These are phyloP conservation scores for Sebastes hubbsi DNA, from an alignment of 2,797 vertebrate species.

Conservation along the genomic window DNA sequence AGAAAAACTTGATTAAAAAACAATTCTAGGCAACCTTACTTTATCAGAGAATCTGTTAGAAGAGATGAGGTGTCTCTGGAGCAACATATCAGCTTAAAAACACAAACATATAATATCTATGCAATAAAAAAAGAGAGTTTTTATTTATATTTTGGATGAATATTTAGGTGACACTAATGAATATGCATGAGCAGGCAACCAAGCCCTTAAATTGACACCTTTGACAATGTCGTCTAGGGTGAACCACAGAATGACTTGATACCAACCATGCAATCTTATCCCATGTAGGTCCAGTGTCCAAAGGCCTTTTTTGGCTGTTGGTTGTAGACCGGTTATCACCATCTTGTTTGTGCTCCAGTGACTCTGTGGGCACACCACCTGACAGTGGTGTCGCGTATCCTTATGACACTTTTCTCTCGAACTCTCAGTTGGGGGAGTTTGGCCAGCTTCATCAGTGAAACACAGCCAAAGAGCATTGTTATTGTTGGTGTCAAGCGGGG, in stretches of 20 bases:
- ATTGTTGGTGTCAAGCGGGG: not conserved
- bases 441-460: constrained; percentile 46
- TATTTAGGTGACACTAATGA: constrained; percentile 45
- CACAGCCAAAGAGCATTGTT: constrained; percentile 44
- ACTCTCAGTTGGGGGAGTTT: constrained; percentile 31
- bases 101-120: not conserved
- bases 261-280: constrained; percentile 80
- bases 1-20: not conserved
- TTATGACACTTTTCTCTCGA: constrained; percentile 52
- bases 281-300: constrained; percentile 62
- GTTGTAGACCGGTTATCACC: constrained; percentile 62
- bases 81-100: not conserved
- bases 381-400: constrained; percentile 76
- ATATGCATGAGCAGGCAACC: constrained; percentile 70
- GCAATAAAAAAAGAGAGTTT: not conserved
- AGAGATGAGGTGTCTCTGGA: rapidly evolving
- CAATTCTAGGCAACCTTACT: not conserved
- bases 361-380: constrained; percentile 70
- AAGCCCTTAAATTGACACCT: constrained; percentile 75
- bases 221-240: constrained; percentile 65
- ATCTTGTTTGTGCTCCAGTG: constrained; percentile 76
- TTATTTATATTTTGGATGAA: constrained; percentile 11
- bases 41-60: not conserved
- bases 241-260: constrained; percentile 77
- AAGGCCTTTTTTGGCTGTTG: constrained; percentile 60